These are phyloP conservation scores for Zoanthus sansibaricus DNA, from an alignment of 92 coral and sea anemone genomes.

Conservation along the genomic window DNA sequence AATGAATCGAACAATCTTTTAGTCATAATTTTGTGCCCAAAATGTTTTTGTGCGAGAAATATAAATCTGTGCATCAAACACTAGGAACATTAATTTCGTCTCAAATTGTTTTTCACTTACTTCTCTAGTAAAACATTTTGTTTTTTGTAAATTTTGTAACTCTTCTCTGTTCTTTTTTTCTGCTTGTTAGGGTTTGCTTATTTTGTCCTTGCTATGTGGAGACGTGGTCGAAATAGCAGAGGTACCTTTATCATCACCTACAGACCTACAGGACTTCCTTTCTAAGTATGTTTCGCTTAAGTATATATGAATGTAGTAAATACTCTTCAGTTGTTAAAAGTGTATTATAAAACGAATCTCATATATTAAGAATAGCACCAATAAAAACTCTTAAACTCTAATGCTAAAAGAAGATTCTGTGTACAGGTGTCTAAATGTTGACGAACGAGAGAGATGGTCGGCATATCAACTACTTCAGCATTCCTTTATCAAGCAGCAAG, in stretches of 20 bases:
- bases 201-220: slow-evolving; percentile 80
- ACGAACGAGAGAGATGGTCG: slow-evolving; percentile 88
- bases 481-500: slow-evolving; percentile 70
- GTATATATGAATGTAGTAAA: neutral
- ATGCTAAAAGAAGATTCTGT: neutral
- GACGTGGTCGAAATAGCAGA: slow-evolving; percentile 73
- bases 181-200: slow-evolving; percentile 69
- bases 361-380: no score
- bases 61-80: no score
- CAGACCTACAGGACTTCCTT: slow-evolving; percentile 87
- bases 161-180: neutral
- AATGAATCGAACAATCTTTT: no score
- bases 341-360: no score
- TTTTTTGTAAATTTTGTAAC: neutral
- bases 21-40: no score
- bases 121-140: no score
- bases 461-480: slow-evolving; percentile 84
- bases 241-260: slow-evolving; percentile 72
- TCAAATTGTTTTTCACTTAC: no score
- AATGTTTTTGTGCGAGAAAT: no score
- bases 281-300: slow-evolving; percentile 63
- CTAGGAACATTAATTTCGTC: no score
- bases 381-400: no score
- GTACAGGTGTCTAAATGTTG: slow-evolving; percentile 77
- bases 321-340: no score